Evolutionary conservation across 2,113 vertebrate species (phyloP).

Genomic region (Suricata suricatta): DNA sequence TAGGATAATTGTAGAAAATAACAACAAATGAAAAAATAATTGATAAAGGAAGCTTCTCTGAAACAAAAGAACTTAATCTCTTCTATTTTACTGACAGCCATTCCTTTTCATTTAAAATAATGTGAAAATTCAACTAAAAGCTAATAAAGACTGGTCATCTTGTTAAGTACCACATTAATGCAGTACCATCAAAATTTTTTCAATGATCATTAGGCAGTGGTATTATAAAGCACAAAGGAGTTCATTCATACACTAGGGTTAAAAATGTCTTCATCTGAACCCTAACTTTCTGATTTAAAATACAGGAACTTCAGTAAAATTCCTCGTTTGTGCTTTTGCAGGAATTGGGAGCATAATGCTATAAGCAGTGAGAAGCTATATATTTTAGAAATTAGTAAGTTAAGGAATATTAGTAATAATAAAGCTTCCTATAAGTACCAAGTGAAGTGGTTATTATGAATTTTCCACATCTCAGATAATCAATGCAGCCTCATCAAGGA

Average conservation of each 20-base stretch:
- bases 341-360: background rate
- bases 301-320: conserved; percentile 19
- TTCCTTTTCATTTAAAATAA: conserved; percentile 60
- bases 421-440: conserved; percentile 38
- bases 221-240: conserved; percentile 32
- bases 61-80: conserved; percentile 37
- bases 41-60: conserved; percentile 1
- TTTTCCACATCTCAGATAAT: conserved; percentile 64
- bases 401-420: conserved; percentile 12
- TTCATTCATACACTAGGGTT: conserved; percentile 30
- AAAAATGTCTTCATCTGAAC: conserved; percentile 44
- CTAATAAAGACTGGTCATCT: background rate
- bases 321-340: background rate
- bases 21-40: background rate
- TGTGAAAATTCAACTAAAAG: conserved; percentile 50
- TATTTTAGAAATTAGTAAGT: conserved; percentile 51
- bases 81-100: background rate
- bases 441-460: conserved; percentile 63
- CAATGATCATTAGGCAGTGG: background rate
- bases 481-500: conserved; percentile 59
- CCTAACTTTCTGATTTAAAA: conserved; percentile 58
- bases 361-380: background rate
- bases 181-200: background rate
- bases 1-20: background rate
- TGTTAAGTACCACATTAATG: background rate